phyloP scores from a whole-genome alignment of 2,113 vertebrate species.

The Phyllopteryx taeniolatus region DNA sequence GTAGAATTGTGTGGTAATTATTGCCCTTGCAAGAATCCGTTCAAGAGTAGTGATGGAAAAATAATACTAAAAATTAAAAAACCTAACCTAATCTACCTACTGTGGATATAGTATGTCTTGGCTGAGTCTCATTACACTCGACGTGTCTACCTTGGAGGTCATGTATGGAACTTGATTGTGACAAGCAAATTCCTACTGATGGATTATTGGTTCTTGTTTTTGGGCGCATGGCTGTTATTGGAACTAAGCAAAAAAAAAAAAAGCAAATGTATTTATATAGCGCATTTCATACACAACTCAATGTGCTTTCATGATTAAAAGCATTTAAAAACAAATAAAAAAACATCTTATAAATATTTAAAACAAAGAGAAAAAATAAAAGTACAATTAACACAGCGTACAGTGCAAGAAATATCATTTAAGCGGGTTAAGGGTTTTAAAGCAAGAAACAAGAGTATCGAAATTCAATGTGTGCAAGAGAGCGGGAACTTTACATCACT shows the following conservation, averaged over 20 bases:
- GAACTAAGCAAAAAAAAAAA: background rate
- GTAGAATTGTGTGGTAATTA: conserved; percentile 16
- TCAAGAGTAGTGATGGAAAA: background rate
- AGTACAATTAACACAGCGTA: too few species aligned
- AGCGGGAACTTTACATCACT: too few species aligned
- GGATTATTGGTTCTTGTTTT: background rate
- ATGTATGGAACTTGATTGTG: background rate
- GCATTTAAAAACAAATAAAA: too few species aligned
- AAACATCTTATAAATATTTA: too few species aligned
- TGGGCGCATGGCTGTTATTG: background rate
- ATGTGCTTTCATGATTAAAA: too few species aligned
- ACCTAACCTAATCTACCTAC: background rate
- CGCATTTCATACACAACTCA: too few species aligned
- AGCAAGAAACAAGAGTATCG: background rate
- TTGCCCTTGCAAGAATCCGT: conserved; percentile 5
- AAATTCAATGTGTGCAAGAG: too few species aligned
- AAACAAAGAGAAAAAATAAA: too few species aligned
- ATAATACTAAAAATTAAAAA: background rate
- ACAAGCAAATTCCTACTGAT: background rate
- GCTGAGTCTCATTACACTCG: background rate
- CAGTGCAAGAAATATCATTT: too few species aligned
- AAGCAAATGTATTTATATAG: too few species aligned
- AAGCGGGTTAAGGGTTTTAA: too few species aligned
- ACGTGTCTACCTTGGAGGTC: too few species aligned
- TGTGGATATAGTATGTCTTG: background rate